Evolutionary conservation across 2,888 invertebrate genomes (phyloP).

Genomic region (Hypena proboscidalis): DNA sequence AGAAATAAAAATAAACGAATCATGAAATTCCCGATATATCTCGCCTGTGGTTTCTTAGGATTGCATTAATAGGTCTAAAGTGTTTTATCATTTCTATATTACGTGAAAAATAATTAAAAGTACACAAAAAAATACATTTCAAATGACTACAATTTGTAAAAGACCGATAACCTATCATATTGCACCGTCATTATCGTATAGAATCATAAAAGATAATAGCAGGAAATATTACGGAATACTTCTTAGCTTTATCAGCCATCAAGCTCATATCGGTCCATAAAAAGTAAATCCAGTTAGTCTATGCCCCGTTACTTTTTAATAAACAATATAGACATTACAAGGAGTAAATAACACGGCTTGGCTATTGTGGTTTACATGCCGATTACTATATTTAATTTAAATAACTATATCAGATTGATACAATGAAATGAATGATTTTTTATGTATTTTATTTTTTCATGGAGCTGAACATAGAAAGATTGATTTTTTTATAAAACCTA

Average conservation of each 20-base stretch:
- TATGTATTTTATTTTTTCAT: background rate
- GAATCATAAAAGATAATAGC: background rate
- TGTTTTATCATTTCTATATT: too few relatives aligned
- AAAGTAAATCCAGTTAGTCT: conserved; percentile 30
- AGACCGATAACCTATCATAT: too few relatives aligned
- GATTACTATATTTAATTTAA: conserved; percentile 13
- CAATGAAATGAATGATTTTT: background rate
- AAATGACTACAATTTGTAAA: too few relatives aligned
- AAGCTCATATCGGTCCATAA: conserved; percentile 24
- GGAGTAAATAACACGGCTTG: conserved; percentile 38
- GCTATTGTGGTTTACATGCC: conserved; percentile 16
- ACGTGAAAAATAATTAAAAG: too few relatives aligned
- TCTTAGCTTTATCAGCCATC: conserved; percentile 40
- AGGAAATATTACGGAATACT: conserved; percentile 22
- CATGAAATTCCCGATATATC: too few relatives aligned
- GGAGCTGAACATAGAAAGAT: too few relatives aligned
- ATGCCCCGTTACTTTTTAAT: conserved; percentile 44
- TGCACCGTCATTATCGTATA: too few relatives aligned
- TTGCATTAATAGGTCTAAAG: too few relatives aligned
- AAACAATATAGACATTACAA: conserved; percentile 47
- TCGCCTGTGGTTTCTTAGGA: too few relatives aligned
- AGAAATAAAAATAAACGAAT: too few relatives aligned
- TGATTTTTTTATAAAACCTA: too few relatives aligned
- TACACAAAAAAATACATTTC: too few relatives aligned
- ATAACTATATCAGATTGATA: conserved; percentile 3